These are phyloP conservation scores for Rutpela maculata DNA, from an alignment of 2,888 invertebrate species.

Conservation along the genomic window DNA sequence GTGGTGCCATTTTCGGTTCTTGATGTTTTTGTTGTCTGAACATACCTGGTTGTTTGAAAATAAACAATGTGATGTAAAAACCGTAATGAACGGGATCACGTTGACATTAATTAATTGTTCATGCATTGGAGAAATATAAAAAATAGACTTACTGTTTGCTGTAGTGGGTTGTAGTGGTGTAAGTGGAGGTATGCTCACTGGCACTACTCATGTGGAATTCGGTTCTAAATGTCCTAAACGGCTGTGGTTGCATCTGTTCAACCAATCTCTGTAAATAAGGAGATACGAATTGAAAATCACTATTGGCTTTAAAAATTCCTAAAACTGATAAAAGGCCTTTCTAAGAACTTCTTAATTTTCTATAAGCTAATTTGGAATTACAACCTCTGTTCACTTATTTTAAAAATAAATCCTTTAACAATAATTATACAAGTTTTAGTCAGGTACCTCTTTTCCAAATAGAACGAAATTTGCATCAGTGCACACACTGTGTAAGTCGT, in stretches of 20 bases:
- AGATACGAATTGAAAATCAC: not conserved
- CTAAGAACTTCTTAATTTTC: too few species aligned
- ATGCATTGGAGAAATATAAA: not conserved
- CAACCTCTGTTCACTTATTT: too few species aligned
- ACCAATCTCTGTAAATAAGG: conserved; percentile 78
- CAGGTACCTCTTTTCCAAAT: too few species aligned
- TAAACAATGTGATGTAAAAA: conserved; percentile 33
- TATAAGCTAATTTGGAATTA: too few species aligned
- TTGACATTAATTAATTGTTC: too few species aligned
- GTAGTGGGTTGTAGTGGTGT: conserved; percentile 81
- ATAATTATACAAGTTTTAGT: too few species aligned
- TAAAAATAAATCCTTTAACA: too few species aligned
- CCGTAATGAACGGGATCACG: not conserved
- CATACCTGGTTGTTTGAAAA: conserved; percentile 57
- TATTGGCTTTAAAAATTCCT: too few species aligned
- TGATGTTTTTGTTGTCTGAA: conserved; percentile 62
- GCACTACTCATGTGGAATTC: conserved; percentile 85
- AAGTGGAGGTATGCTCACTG: conserved; percentile 78
- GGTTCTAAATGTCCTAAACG: conserved; percentile 87
- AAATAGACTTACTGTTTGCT: conserved; percentile 78
- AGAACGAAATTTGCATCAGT: too few species aligned
- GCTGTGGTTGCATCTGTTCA: conserved; percentile 82
- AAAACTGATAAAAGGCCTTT: too few species aligned
- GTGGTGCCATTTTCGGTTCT: conserved; percentile 70
- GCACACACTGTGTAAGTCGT: too few species aligned